Evolutionary conservation across 2,888 invertebrate species (phyloP), one percentile per base, ranked within the genome.

Genomic region (Elysia crispata): DNA sequence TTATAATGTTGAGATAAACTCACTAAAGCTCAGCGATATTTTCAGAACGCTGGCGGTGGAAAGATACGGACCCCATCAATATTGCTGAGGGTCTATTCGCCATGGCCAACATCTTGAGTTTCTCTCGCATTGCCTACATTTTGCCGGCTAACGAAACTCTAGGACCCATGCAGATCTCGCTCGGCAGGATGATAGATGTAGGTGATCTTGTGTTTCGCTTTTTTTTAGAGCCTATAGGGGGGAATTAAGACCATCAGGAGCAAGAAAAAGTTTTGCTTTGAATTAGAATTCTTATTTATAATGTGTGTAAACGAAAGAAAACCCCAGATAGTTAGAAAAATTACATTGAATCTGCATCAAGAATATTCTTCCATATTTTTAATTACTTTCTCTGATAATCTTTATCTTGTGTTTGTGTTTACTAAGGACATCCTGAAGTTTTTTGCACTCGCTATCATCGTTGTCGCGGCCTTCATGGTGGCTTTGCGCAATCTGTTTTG

Each of bases 401-500:
- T 62, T 75, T 41, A 28, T 28, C 28, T 82, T 85, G 18, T 30
- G 6, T 25, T 57, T 74, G 23, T 74, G 33, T 62, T 8, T 57
- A 20, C 28, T 13, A 83, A 91, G 91, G 90, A 91, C 76, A 87
- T 91, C 41, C 23, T 88, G 60, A 89, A 88, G 83, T 91, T 91
- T 80, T 81, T 90, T 41, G 83, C 85, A 11, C 82, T 91, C 31
- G 84, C 89, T 30, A 60, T 85, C 5, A 57, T 90, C 18, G 88
- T 91, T 0, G 83, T 90, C 41, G 77, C 86, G 1, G 90, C 91
- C 18, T 92, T 91, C 81, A 87, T 91, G 85, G 89, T 92, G 8
- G 91, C 90, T 0, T 83, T 92, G 20, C 87, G 88, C 76, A 92
- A 91, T 81, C 83, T 92, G 62, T 92, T 86, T 83, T 91, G 91